Base-by-base conservation (phyloP, 1,140 invertebrate genomes). In the Lanistes nyassanus region DNA sequence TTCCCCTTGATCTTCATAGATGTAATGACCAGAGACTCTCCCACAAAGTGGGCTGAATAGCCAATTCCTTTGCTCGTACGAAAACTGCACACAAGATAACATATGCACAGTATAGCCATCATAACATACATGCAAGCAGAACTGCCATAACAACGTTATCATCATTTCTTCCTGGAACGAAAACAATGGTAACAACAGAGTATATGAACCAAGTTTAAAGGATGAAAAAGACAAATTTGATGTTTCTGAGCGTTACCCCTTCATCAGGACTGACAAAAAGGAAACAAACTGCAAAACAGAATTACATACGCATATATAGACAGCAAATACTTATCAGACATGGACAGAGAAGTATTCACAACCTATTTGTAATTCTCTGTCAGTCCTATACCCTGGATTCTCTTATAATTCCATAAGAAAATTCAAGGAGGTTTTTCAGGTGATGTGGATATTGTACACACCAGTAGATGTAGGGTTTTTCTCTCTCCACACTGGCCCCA, bases 1-100 rank as follows among this genome's bases (percentile, higher is more conserved):
- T 99, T 99, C 79, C 98, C 98, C 88, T 98, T 98, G 65, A 98
- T 93, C 92, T 99, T 99, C 96, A 99, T 98, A 0, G 97, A 98
- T 34, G 97, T 99, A 77, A 99, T 93, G 76, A 99, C 98, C 55
- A 99, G 92, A 90, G 98, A 98, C 91, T 98, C 98, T 78, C 98
- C 98, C 80, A 99, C 96, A 91, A 99, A 99, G 92, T 99, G 97
- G 64, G 97, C 98, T 51, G 97, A 98, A 89, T 99, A 99, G n/a
- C 98, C 98, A 42, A 99, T 94, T 75, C 98, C 98, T 93, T 99
- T 99, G 86, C 95, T 96, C 47, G 98, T 99, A 90, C 98, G 97
- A 91, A 99, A 99, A 92, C 97, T 99, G 91, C 68, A 92, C 91
- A 81, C 67, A 81, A 77, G 83, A 79, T 77, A 75, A 76, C 51